phyloP scores from a whole-genome alignment of 2,888 invertebrate species.

The Tetragnatha montana region DNA sequence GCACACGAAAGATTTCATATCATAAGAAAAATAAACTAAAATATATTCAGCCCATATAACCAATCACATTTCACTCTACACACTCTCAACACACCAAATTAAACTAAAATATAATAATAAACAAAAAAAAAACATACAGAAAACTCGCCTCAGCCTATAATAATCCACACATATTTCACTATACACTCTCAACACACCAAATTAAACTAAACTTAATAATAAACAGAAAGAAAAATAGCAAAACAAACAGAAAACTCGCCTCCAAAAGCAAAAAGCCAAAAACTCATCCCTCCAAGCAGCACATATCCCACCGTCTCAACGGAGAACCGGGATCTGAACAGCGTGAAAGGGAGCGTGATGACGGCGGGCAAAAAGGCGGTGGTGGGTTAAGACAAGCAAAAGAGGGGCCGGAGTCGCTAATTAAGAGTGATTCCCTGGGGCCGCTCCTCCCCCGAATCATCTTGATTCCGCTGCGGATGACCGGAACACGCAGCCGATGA shows the following conservation, averaged over 20 bases:
- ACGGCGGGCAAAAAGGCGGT: not conserved
- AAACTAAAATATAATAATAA: too few relatives aligned
- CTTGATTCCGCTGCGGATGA: not conserved
- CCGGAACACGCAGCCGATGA: not conserved
- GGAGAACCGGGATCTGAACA: not conserved
- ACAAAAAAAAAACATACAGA: not conserved
- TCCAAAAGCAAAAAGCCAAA: not conserved
- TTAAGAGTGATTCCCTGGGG: not conserved
- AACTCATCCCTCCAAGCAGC: not conserved
- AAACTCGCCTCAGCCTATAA: not conserved
- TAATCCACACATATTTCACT: too few relatives aligned
- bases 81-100: too few relatives aligned
- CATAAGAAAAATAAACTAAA: too few relatives aligned
- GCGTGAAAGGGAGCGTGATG: not conserved
- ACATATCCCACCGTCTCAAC: not conserved
- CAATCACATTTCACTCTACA: too few relatives aligned
- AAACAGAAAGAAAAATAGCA: too few relatives aligned
- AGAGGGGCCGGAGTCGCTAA: not conserved
- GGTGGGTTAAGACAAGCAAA: not conserved
- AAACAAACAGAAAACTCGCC: not conserved
- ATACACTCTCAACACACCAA: too few relatives aligned
- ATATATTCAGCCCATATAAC: too few relatives aligned
- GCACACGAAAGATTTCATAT: too few relatives aligned
- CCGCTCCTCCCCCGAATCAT: not conserved
- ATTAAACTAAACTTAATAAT: too few relatives aligned